Evolutionary conservation across 2,888 invertebrate species (phyloP), one percentile per base, ranked within the genome.

Genomic region (Hirudinaria manillensis): DNA sequence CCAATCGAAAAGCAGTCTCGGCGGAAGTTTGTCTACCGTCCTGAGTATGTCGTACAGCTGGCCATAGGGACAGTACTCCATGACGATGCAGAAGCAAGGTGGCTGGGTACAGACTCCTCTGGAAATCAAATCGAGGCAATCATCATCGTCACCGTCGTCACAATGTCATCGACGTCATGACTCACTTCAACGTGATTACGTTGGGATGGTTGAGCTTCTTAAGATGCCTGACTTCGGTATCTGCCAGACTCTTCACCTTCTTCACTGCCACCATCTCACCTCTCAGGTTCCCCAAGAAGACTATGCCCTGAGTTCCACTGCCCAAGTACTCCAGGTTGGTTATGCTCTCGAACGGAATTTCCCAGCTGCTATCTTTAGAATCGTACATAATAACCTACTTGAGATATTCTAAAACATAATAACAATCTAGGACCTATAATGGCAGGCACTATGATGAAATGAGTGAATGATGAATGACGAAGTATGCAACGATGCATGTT

Each of bases 31-130:
- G 81, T 92, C 90, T 38, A 93, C 92, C 80, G 91, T 91, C 81
- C 90, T 89, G 74, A 99, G 88, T 82, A 94, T 90, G 84, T 95
- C 93, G 85, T 93, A 97, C 66, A 99, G 88, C 32, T 96, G 93
- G 2, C 98, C 98, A 82, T 93, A 92, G 2, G 94, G 93, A 84
- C 99, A 99, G 86, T 90, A 99, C 85, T 99, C 99, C 99, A 99
- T 99, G 75, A 99, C 90, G 80, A 99, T 92, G 85, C 94, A 94
- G 84, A 91, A 95, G 81, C 92, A 92, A 0, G 95, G 94, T 7
- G 93, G 90, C 83, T 92, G 91, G 0, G 93, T 93, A 84, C 96
- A 98, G 6, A 98, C 92, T 71, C 98, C 99, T 84, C 91, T 91
- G 87, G 16, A 45, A 45, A 27, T n/a, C 27, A 72, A 27, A 56